Conservation (phyloP, 2,888 invertebrate species). For the Mechanitis mazaeus region DNA sequence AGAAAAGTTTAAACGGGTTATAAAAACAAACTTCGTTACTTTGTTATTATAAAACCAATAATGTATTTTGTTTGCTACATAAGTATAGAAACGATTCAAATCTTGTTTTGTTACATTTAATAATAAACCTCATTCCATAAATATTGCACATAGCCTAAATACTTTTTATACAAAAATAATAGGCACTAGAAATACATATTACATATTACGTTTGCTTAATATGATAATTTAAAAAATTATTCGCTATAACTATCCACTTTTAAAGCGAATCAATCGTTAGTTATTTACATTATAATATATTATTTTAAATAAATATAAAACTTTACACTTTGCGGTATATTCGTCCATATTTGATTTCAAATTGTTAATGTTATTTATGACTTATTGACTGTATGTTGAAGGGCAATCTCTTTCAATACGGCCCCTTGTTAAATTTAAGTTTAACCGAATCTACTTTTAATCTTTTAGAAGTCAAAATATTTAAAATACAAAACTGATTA, state of each 20-base stretch:
- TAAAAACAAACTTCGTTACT: too few relatives aligned
- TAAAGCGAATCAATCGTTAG: constrained; percentile 6
- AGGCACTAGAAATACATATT: constrained; percentile 28
- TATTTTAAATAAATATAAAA: background rate
- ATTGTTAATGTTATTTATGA: too few relatives aligned
- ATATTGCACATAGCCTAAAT: constrained; percentile 28
- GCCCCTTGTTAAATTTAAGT: too few relatives aligned
- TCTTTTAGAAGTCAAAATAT: too few relatives aligned
- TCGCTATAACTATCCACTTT: constrained; percentile 8
- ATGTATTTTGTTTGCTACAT: constrained; percentile 3
- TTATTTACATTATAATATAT: background rate
- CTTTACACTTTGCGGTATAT: too few relatives aligned
- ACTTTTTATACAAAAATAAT: constrained; percentile 25
- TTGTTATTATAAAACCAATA: too few relatives aligned
- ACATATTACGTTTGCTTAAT: constrained; percentile 17
- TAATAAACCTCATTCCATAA: constrained; percentile 17
- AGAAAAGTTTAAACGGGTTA: too few relatives aligned
- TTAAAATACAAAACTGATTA: too few relatives aligned
- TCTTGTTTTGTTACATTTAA: background rate
- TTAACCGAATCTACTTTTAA: too few relatives aligned
- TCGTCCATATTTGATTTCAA: too few relatives aligned
- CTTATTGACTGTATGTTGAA: too few relatives aligned
- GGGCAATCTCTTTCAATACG: too few relatives aligned
- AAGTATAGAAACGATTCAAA: constrained; percentile 1
- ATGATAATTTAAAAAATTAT: constrained; percentile 3